A percentile compares a stretch with the other conserved stretches of the same genome.
Conservation (phyloP, 2,888 invertebrate genomes). For the Epinotia brunnichana region DNA sequence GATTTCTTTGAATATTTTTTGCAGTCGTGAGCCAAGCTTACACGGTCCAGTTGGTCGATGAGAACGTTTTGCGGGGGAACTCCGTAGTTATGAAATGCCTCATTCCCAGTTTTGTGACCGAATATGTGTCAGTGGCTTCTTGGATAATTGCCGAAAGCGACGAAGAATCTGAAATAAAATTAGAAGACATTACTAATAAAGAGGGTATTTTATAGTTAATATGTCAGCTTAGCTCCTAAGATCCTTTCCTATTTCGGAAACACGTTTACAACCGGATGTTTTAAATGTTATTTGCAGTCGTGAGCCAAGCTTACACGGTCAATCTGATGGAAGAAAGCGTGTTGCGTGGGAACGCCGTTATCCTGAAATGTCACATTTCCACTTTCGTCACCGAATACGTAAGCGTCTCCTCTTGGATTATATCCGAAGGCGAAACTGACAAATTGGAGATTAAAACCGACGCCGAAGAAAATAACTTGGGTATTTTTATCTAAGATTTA, state of each 20-base stretch:
- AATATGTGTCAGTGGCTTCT: conserved; percentile 90
- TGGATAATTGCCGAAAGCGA: conserved; percentile 89
- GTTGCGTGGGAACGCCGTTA: conserved; percentile 93
- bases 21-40: conserved; percentile 86
- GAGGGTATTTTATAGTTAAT: conserved; percentile 61
- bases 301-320: conserved; percentile 93
- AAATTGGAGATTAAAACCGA: conserved; percentile 79
- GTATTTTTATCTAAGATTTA: conserved; percentile 54
- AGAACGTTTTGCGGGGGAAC: conserved; percentile 92
- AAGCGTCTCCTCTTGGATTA: conserved; percentile 93
- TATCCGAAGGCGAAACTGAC: conserved; percentile 86
- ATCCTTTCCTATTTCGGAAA: conserved; percentile 36
- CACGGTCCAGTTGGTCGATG: conserved; percentile 92
- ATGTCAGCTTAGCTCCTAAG: conserved; percentile 25
- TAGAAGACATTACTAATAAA: conserved; percentile 60
- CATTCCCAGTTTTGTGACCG: conserved; percentile 93
- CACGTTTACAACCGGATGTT: conserved; percentile 16
- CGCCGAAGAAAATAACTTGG: conserved; percentile 64
- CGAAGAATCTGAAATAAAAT: conserved; percentile 68
- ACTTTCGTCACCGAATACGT: conserved; percentile 96
- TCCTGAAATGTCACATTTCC: conserved; percentile 96
- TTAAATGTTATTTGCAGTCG: conserved; percentile 86
- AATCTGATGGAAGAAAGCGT: conserved; percentile 97
- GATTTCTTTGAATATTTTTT: conserved; percentile 50
- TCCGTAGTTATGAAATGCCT: conserved; percentile 91